These are phyloP conservation scores for Mimumesa dahlbomi DNA, from an alignment of 2,888 invertebrate species.

Conservation along the genomic window DNA sequence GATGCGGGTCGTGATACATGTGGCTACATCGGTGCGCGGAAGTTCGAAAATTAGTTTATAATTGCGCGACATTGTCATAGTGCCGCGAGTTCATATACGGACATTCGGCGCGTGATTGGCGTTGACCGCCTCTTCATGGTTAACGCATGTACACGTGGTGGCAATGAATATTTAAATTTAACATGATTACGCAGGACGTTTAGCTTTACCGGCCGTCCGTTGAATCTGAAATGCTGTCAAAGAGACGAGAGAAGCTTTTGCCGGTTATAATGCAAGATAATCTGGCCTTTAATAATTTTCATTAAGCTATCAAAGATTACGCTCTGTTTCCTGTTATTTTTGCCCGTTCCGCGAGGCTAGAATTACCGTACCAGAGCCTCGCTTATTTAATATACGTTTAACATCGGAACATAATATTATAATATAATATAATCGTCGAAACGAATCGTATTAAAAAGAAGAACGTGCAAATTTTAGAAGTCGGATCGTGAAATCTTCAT, in stretches of 20 bases:
- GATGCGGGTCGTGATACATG: conserved; percentile 18
- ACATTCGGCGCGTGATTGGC: conserved; percentile 47
- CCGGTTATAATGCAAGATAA: conserved; percentile 38
- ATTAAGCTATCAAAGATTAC: conserved; percentile 15
- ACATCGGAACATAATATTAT: too few relatives aligned
- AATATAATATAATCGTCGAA: too few relatives aligned
- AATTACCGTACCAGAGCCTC: too few relatives aligned
- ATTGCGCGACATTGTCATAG: conserved; percentile 41
- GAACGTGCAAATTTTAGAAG: too few relatives aligned
- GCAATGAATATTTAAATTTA: conserved; percentile 52
- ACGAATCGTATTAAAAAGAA: too few relatives aligned
- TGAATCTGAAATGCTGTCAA: conserved; percentile 47
- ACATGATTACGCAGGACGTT: conserved; percentile 46
- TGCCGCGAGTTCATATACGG: conserved; percentile 21
- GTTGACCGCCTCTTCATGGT: conserved; percentile 37
- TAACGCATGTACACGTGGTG: conserved; percentile 27
- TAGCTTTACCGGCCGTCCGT: conserved; percentile 43
- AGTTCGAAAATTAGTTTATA: conserved; percentile 44
- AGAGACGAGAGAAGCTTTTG: conserved; percentile 28
- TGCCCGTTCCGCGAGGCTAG: not conserved
- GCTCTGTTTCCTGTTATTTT: conserved; percentile 5
- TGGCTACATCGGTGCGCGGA: conserved; percentile 28
- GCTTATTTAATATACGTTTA: too few relatives aligned
- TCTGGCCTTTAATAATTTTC: conserved; percentile 35
- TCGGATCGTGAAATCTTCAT: too few relatives aligned